Percentiles rank a stretch among this genome's conserved stretches.
Evolutionary conservation across 2,797 vertebrate species (phyloP).

Genomic region (Danio tinwini): DNA sequence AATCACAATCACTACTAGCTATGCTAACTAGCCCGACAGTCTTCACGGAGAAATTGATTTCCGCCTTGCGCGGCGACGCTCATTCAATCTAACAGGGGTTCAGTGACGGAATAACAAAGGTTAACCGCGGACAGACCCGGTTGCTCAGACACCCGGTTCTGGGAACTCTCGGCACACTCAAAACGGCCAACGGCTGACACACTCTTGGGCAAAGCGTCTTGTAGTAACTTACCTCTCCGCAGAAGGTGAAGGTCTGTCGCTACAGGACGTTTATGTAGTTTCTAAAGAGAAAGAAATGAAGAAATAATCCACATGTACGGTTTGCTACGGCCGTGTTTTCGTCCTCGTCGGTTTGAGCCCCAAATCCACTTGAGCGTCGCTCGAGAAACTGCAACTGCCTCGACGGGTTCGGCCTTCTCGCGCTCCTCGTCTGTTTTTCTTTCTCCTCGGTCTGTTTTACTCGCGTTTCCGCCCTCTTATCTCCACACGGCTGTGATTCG

Average conservation of each 20-base stretch:
- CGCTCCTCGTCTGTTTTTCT: constrained; percentile 58
- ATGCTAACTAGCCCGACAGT: constrained; percentile 55
- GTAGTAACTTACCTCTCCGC: constrained; percentile 31
- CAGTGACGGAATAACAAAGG: constrained; percentile 12
- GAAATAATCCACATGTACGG: constrained; percentile 74
- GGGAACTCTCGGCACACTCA: neutral
- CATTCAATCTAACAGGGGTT: constrained; percentile 12
- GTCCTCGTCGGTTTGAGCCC: constrained; percentile 68
- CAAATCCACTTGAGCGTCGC: constrained; percentile 59
- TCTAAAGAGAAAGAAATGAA: neutral
- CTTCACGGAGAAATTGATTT: constrained; percentile 27
- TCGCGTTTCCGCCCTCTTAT: constrained; percentile 22
- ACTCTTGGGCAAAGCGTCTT: neutral
- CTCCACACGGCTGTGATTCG: constrained; percentile 26
- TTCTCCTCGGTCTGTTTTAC: constrained; percentile 64
- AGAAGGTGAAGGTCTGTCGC: constrained; percentile 14
- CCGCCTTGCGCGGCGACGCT: constrained; percentile 28
- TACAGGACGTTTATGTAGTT: neutral
- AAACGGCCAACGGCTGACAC: neutral
- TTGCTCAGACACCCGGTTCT: neutral
- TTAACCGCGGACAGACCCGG: neutral
- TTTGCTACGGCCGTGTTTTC: constrained; percentile 55
- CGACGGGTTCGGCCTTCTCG: constrained; percentile 69
- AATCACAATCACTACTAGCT: constrained; percentile 49
- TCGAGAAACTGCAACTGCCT: constrained; percentile 64